Evolutionary conservation across 2,113 vertebrate genomes (phyloP).

Genomic region (Rhagologus leucostigma): DNA sequence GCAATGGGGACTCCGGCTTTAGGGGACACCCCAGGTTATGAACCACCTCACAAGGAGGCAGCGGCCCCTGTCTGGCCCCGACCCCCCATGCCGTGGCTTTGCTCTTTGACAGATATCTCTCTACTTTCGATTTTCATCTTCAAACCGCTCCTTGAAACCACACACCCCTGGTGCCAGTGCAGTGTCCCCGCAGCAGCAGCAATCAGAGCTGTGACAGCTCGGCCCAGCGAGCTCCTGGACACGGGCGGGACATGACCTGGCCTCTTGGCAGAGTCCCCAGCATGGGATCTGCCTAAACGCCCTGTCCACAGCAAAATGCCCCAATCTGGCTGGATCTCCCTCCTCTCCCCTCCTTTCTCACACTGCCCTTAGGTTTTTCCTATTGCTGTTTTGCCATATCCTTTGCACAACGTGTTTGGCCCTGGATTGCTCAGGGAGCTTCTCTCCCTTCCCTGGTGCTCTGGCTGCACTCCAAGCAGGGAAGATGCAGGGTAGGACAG

Average conservation of each 20-base stretch:
- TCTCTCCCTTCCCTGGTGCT: rapidly evolving
- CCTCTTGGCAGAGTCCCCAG: not conserved
- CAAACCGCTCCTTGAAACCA: not conserved
- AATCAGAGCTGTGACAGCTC: not conserved
- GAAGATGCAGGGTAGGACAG: rapidly evolving
- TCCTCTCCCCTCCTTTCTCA: not conserved
- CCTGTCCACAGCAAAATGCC: not conserved
- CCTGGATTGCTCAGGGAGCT: rapidly evolving
- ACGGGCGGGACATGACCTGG: rapidly evolving
- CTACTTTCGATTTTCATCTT: not conserved
- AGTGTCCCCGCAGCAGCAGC: rapidly evolving
- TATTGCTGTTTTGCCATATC: not conserved
- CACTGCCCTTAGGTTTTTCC: not conserved
- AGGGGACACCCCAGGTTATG: not conserved
- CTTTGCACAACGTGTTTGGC: rapidly evolving
- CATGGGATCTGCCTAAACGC: rapidly evolving
- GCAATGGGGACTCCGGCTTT: rapidly evolving
- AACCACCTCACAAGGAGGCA: not conserved
- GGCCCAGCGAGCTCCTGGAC: not conserved
- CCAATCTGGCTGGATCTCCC: not conserved
- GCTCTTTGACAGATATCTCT: not conserved
- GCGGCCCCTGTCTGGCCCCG: not conserved
- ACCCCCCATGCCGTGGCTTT: rapidly evolving
- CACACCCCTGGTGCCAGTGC: not conserved
- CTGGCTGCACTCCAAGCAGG: not conserved